These are phyloP conservation scores for Plectrocnemia conspersa DNA, from an alignment of 1,140 invertebrate genomes.

Conservation along the genomic window DNA sequence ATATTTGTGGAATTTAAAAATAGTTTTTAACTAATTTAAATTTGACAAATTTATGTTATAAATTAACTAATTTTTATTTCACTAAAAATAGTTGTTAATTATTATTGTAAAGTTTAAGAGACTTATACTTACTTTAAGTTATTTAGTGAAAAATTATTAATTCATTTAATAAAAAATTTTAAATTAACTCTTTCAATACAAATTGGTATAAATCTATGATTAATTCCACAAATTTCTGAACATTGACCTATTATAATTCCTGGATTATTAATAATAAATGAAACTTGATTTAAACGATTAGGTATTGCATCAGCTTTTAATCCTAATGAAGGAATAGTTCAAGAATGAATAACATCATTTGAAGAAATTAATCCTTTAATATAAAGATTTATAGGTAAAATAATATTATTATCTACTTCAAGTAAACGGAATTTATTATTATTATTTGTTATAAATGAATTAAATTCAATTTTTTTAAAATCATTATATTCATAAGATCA, in stretches of 20 bases:
- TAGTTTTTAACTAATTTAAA: constrained; percentile 54
- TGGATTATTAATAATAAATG: constrained; percentile 51
- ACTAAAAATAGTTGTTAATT: constrained; percentile 56
- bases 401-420: constrained; percentile 60
- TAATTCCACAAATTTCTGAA: constrained; percentile 73
- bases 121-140: constrained; percentile 58
- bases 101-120: constrained; percentile 50
- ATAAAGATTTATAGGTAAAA: constrained; percentile 54
- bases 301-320: constrained; percentile 64
- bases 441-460: constrained; percentile 57
- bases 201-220: constrained; percentile 76
- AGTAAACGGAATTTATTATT: constrained; percentile 54
- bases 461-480: constrained; percentile 58
- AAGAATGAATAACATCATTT: constrained; percentile 66
- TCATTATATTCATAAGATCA: constrained; percentile 64
- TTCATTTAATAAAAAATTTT: constrained; percentile 56
- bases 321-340: constrained; percentile 57
- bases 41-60: constrained; percentile 55
- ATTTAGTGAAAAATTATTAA: constrained; percentile 56
- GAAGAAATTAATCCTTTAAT: constrained; percentile 57
- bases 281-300: constrained; percentile 63
- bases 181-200: constrained; percentile 54
- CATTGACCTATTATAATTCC: constrained; percentile 68
- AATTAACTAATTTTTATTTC: constrained; percentile 51
- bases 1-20: constrained; percentile 55